These are phyloP conservation scores for Petrocephalus sullivani DNA, from an alignment of 2,797 vertebrate genomes.

Conservation along the genomic window DNA sequence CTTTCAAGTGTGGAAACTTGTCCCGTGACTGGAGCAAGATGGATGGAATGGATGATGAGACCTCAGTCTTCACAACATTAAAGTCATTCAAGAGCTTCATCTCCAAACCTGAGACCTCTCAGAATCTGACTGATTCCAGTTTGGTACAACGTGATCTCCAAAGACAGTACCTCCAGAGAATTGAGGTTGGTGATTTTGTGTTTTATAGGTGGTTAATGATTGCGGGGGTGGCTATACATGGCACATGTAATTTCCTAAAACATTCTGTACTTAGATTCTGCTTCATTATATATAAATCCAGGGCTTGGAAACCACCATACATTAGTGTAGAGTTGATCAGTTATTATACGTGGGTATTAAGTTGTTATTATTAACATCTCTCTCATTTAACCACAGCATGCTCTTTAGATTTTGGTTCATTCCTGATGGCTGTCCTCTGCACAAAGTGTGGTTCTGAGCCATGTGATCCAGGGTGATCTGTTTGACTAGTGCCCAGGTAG, in stretches of 20 bases:
- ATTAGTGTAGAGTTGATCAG: background rate
- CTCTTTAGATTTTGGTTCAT: background rate
- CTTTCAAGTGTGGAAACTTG: background rate
- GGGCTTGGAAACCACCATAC: background rate
- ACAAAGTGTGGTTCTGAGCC: background rate
- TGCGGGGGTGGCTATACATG: background rate
- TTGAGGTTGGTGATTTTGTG: slow-evolving; percentile 65
- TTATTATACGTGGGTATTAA: background rate
- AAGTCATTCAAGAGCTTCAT: slow-evolving; percentile 86
- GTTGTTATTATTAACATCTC: too few relatives aligned
- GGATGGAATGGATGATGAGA: slow-evolving; percentile 83
- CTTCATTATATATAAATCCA: too few relatives aligned
- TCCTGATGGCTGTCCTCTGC: background rate
- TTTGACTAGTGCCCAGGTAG: background rate
- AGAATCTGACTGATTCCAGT: slow-evolving; percentile 42
- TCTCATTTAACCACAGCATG: background rate
- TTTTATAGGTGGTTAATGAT: slow-evolving; percentile 10
- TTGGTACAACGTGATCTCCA: slow-evolving; percentile 61
- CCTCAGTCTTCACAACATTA: slow-evolving; percentile 78
- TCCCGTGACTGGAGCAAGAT: slow-evolving; percentile 45
- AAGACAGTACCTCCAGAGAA: slow-evolving; percentile 74
- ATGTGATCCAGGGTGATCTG: background rate
- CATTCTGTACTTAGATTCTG: too few relatives aligned
- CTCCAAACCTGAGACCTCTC: slow-evolving; percentile 60
- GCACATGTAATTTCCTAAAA: too few relatives aligned